Evolutionary conservation across 2,888 invertebrate genomes (phyloP).

Genomic region (Phengaris arion): DNA sequence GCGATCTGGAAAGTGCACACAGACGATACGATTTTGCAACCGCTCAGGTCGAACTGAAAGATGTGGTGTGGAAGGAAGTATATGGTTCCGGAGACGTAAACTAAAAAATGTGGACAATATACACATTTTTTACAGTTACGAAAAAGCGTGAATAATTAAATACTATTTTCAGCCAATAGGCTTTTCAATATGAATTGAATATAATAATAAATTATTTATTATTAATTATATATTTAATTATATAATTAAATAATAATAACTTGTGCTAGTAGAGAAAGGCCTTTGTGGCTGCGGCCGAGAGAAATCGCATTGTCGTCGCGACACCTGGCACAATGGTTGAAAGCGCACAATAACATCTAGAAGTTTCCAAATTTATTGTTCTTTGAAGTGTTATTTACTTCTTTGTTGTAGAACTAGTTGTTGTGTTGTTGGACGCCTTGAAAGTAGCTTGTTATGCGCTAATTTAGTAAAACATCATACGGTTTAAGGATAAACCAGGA

Average conservation of each 20-base stretch:
- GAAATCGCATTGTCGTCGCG: neutral
- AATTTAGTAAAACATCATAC: neutral
- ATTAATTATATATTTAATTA: too few relatives aligned
- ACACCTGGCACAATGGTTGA: conserved; percentile 9
- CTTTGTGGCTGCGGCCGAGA: neutral
- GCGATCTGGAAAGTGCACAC: too few relatives aligned
- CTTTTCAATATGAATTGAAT: too few relatives aligned
- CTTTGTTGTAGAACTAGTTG: neutral
- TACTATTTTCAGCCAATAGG: too few relatives aligned
- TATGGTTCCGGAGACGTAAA: too few relatives aligned
- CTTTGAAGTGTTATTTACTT: neutral
- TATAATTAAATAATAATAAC: neutral
- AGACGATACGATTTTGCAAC: too few relatives aligned
- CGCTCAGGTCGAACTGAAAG: too few relatives aligned
- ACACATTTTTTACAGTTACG: too few relatives aligned
- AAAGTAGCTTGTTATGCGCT: neutral
- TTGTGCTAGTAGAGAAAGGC: neutral
- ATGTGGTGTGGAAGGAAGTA: too few relatives aligned
- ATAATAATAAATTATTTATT: too few relatives aligned
- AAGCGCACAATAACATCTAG: conserved; percentile 1
- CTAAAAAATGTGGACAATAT: too few relatives aligned
- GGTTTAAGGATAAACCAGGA: neutral
- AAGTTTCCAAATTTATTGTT: conserved; percentile 7
- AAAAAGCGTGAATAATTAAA: too few relatives aligned
- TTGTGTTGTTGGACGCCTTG: neutral